Evolutionary conservation across 2,888 invertebrate species (phyloP), one percentile per base, ranked within the genome.

Genomic region (Pyralis farinalis): DNA sequence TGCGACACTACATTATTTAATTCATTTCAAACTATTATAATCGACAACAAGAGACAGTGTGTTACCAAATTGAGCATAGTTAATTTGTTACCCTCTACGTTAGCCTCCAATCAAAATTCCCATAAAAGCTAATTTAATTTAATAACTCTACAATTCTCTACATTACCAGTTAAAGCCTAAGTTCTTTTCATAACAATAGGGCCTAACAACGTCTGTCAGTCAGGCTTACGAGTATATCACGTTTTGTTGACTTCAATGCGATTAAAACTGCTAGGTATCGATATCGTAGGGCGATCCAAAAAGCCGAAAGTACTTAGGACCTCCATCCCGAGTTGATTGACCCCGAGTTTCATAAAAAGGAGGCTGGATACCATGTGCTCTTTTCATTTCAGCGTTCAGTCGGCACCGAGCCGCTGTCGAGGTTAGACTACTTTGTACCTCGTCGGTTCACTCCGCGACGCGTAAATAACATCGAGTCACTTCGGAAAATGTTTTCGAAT

Each of bases 381-480:
- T 71, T 80, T 82, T 80, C 80, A 79, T 39, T 46, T 43, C 60
- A 52, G 55, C 53, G 16, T 27, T 33, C 72, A 85, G 84, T 85
- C 75, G 72, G 71, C 73, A 63, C 43, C 65, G 55, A 52, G 63
- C 68, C 68, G 71, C 63, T 64, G 56, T 47, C 44, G 51, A 41
- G 44, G 49, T 27, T 34, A 51, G 57, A 69, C 63, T 77, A 51
- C 49, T 58, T 34, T 22, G 41, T 50, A 51, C 51, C 35, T 44
- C 46, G 33, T 49, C 43, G 37, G 31, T 40, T 45, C 12, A 51
- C 55, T 60, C 44, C 73, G 51, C 54, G 61, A 44, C 73, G 74
- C 85, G 85, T 83, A 78, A 80, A 81, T 65, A 78, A 85, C 75
- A 77, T 85, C 85, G 84, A 79, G 49, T 53, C 44, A 47, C 44